phyloP scores from a whole-genome alignment of 2,888 invertebrate species.

The Epistrophe eligans region DNA sequence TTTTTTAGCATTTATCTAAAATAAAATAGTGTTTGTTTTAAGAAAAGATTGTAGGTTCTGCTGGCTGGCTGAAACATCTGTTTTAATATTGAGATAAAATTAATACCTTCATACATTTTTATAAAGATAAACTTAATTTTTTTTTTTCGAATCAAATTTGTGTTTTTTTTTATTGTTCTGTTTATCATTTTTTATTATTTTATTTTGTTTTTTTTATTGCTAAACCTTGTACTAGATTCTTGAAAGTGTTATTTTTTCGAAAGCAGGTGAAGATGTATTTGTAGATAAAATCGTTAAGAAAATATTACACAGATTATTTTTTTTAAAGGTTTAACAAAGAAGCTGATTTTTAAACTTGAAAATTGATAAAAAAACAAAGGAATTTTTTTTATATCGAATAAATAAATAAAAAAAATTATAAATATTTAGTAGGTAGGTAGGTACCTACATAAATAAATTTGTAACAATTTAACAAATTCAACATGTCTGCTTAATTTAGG shows the following conservation, averaged over 20 bases:
- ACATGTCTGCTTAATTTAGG: too few relatives aligned
- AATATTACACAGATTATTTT: too few relatives aligned
- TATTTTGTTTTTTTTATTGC: background rate
- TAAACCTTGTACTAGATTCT: conserved; percentile 3
- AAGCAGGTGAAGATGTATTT: background rate
- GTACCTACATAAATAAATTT: too few relatives aligned
- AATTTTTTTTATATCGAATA: too few relatives aligned
- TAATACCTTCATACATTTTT: background rate
- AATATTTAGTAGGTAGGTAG: too few relatives aligned
- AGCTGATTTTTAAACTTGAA: background rate
- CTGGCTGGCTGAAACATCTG: background rate
- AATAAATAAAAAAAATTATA: too few relatives aligned
- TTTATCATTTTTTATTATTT: background rate
- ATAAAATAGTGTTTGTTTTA: background rate
- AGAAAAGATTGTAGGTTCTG: background rate
- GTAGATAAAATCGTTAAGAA: background rate
- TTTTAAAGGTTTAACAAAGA: background rate
- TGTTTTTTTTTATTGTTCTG: background rate
- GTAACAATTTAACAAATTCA: too few relatives aligned
- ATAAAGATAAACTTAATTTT: background rate
- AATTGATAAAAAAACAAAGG: too few relatives aligned
- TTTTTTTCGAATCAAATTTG: background rate
- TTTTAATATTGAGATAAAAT: background rate
- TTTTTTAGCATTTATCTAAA: background rate
- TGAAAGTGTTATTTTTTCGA: background rate